A percentile compares a stretch with the other conserved stretches of the same genome.
phyloP scores from a whole-genome alignment of 2,113 vertebrate genomes.

The Pelobates fuscus region DNA sequence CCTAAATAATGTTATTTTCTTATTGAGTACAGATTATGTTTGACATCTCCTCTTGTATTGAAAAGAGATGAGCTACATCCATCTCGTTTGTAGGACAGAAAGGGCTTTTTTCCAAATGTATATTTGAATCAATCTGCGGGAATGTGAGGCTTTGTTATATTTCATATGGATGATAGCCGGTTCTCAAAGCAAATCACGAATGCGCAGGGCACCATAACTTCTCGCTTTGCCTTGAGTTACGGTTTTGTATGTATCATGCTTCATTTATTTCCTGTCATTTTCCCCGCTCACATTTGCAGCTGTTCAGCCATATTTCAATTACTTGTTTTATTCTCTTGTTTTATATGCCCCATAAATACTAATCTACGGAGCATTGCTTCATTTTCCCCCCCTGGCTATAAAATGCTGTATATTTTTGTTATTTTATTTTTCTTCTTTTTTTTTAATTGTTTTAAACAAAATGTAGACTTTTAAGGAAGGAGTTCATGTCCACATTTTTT shows the following conservation, averaged over 20 bases:
- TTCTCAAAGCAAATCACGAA: neutral
- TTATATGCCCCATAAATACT: constrained; percentile 12
- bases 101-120: too few relatives aligned
- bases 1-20: too few relatives aligned
- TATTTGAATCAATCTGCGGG: neutral
- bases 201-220: neutral
- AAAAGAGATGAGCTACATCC: too few relatives aligned
- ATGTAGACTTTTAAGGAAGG: too few relatives aligned
- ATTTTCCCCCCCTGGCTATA: neutral
- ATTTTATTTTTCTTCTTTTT: neutral
- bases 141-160: neutral
- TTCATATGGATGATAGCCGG: neutral
- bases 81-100: too few relatives aligned
- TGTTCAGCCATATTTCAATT: constrained; percentile 16
- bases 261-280: constrained; percentile 8
- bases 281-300: neutral
- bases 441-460: neutral
- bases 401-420: neutral
- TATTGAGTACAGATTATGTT: too few relatives aligned
- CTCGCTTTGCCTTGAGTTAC: neutral
- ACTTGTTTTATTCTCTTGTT: constrained; percentile 8
- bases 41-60: too few relatives aligned
- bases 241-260: constrained; percentile 1
- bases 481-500: too few relatives aligned
- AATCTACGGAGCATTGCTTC: neutral